These are phyloP conservation scores for Acanthoscelides obtectus DNA, from an alignment of 2,888 invertebrate species.

Conservation along the genomic window DNA sequence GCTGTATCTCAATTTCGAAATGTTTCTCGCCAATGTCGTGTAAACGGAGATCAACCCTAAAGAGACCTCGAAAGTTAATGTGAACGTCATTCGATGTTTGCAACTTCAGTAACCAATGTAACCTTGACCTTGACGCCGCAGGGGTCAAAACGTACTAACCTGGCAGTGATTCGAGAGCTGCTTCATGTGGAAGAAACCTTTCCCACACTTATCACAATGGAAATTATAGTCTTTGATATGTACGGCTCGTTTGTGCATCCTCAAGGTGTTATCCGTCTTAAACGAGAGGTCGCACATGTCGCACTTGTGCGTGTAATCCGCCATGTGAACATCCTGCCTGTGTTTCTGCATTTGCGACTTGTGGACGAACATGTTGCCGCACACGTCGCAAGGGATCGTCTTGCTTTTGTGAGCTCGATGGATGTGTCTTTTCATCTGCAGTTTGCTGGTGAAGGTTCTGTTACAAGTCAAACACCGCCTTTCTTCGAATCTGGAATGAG, in stretches of 20 bases:
- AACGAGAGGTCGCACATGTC: constrained; percentile 22
- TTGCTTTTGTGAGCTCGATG: constrained; percentile 9
- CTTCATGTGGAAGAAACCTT: constrained; percentile 23
- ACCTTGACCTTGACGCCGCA: no score
- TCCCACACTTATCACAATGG: constrained; percentile 32
- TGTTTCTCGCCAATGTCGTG: no score
- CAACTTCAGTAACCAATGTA: no score
- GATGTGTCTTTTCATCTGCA: constrained; percentile 13
- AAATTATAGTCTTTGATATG: constrained; percentile 47
- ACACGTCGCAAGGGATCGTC: constrained; percentile 3
- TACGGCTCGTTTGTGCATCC: constrained; percentile 27
- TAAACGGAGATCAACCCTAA: no score
- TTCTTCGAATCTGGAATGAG: constrained; percentile 1
- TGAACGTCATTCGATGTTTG: no score
- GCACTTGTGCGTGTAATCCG: constrained; percentile 19
- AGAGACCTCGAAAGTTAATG: no score
- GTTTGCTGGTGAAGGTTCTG: constrained; percentile 11
- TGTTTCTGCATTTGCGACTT: constrained; percentile 3
- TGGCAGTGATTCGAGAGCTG: constrained; percentile 24
- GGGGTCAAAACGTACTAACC: no score
- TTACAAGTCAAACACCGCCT: constrained; percentile 12
- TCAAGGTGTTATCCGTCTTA: constrained; percentile 21
- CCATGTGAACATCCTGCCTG: constrained; percentile 3
- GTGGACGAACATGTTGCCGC: constrained; percentile 2
- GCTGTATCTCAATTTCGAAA: no score